Base-by-base conservation (phyloP, 2,113 vertebrate genomes). In the Eublepharis macularius region DNA sequence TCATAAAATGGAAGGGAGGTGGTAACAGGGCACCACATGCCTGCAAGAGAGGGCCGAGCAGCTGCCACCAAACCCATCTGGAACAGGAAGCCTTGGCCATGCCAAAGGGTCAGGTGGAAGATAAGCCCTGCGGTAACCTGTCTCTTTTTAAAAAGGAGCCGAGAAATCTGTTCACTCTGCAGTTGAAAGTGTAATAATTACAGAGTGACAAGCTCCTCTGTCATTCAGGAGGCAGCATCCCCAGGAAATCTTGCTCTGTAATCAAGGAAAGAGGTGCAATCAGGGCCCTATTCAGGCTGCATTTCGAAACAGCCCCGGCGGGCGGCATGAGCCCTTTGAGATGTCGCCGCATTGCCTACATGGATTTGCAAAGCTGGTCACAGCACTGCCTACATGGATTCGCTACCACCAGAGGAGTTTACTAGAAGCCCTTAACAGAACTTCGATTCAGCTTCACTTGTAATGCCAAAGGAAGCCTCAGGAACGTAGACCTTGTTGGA, bases 221-320 rank as follows among this genome's bases (percentile, higher is more conserved):
- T 94, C 94, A 94, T 95, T 96, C 94, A 95, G 94, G 93, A 96
- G 92, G 94, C 95, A 96, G 95, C 95, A 96, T 95, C 95, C 95
- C 95, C 95, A 96, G 96, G 96, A 96, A 97, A 96, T 95, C 95
- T 95, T 94, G 92, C 94, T 95, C 90, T 90, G 94, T 96, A 97
- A 97, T 96, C 96, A 97, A 94, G 95, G 91, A 91, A 95, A 96
- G 96, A 96, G 94, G 95, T 94, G 95, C 95, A 97, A 97, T 97
- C 96, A 97, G 94, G 94, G 92, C 95, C 94, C 82, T 96, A 97
- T 97, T 97, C 96, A 97, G 92, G 80, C 91, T 95, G 90, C 80
- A 47, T 95, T 96, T 96, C 93, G 95, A 90, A 90, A 95, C 96
- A 97, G 94, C 95, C 96, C 95, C 95, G 94, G 93, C 92, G 94